Evolutionary conservation across 2,888 invertebrate species (phyloP), one percentile per base, ranked within the genome.

Genomic region (Chymomyza caudatula): DNA sequence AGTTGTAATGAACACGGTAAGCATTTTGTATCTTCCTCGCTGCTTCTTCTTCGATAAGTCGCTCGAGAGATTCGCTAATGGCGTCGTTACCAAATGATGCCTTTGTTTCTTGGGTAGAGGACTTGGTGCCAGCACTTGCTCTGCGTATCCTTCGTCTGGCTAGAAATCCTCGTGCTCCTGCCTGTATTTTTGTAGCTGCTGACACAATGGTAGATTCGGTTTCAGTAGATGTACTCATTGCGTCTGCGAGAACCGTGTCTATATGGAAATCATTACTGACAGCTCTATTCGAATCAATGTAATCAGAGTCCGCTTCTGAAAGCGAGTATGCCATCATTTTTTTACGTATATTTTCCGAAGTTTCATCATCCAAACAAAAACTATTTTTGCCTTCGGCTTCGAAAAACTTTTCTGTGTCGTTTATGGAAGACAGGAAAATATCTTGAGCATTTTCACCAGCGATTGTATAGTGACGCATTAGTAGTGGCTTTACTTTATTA

Each of bases 191-290:
- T 0, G 89, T 89, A 13, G 86, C 88, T 1, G 89, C 89, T 4
- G 89, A 90, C 2, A 89, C 78, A 66, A 89, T 88, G 0, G 90
- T 89, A 0, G 90, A 89, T 69, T 91, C 90, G 0, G 90, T 89
- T 69, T 90, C 90, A 2, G 89, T 87, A 4, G 90, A 90, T 15
- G 88, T 86, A 3, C 85, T 86, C 51, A 78, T 73, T 5, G 71
- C 77, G 51, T 87, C 85, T 4, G 85, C 83, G 60, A 90, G 69
- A 0, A 88, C 89, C 2, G 90, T 90, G 49, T 85, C 85, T 20
- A 90, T 76, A 54, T 88, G 86, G 37, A 86, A 87, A 61, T 90
- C 89, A 65, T 88, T 85, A 17, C 68, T 73, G 1, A 68, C 73
- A 1, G 73, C 56, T 54, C 71, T 62, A 20, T 70, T 85, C 42